Evolutionary conservation across 1,140 invertebrate species (phyloP).

Genomic region (Anastatus disparis): DNA sequence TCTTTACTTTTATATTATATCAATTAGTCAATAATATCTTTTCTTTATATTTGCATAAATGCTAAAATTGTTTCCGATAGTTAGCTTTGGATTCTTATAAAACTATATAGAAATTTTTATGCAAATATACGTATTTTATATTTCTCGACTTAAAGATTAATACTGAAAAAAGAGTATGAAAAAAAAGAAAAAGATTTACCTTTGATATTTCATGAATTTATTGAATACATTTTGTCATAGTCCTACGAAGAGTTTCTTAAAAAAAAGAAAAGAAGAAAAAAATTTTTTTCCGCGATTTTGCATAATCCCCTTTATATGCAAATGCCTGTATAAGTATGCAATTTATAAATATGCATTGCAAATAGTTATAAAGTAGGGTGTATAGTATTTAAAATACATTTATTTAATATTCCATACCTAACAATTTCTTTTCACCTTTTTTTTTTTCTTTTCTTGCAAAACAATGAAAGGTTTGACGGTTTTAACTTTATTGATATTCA

Average conservation of each 20-base stretch:
- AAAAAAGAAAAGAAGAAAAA: not conserved
- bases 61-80: too few species aligned
- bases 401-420: slow-evolving; percentile 16
- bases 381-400: not conserved
- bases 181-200: too few species aligned
- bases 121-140: too few species aligned
- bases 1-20: too few species aligned
- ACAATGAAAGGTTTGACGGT: not conserved
- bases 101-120: too few species aligned
- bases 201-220: slow-evolving; percentile 6
- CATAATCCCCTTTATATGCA: slow-evolving; percentile 33
- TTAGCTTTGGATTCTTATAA: too few species aligned
- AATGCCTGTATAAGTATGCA: not conserved
- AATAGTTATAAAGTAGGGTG: not conserved
- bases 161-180: too few species aligned
- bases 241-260: not conserved
- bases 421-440: too few species aligned
- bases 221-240: not conserved
- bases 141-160: too few species aligned
- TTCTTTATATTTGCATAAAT: too few species aligned
- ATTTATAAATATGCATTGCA: slow-evolving; percentile 19
- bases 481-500: slow-evolving; percentile 5
- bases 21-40: too few species aligned
- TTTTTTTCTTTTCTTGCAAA: not conserved
- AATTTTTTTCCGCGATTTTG: slow-evolving; percentile 25